phyloP scores from a whole-genome alignment of 2,113 vertebrate genomes.

The Neomonachus schauinslandi region DNA sequence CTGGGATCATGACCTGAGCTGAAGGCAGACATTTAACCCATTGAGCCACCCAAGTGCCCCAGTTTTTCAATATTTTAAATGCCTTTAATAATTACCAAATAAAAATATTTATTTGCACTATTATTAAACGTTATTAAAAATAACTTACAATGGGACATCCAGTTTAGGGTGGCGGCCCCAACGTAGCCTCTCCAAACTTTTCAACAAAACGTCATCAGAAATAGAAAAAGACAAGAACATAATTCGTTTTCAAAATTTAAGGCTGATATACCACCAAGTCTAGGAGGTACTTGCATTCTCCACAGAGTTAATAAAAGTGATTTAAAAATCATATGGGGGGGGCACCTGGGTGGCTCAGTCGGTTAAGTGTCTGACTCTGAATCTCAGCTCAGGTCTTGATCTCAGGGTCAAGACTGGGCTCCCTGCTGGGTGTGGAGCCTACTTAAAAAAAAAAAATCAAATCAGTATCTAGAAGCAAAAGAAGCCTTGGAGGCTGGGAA shows the following conservation, averaged over 20 bases:
- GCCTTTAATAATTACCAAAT: neutral
- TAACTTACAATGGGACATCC: neutral
- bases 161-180: neutral
- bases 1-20: no score
- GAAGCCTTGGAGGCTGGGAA: neutral
- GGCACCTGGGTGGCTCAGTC: neutral
- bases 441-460: neutral
- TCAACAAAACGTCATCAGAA: constrained; percentile 29
- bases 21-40: no score
- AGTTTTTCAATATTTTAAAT: constrained; percentile 27
- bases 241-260: constrained; percentile 34
- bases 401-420: neutral
- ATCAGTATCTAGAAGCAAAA: neutral
- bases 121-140: constrained; percentile 39
- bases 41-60: no score
- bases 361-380: neutral
- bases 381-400: neutral
- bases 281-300: neutral
- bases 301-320: neutral
- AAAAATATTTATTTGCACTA: neutral
- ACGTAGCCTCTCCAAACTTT: neutral
- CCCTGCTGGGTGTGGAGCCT: neutral
- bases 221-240: neutral
- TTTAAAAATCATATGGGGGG: neutral
- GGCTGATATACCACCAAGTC: neutral